Conservation (phyloP, 2,888 invertebrate species). For the Euplagia quadripunctaria region DNA sequence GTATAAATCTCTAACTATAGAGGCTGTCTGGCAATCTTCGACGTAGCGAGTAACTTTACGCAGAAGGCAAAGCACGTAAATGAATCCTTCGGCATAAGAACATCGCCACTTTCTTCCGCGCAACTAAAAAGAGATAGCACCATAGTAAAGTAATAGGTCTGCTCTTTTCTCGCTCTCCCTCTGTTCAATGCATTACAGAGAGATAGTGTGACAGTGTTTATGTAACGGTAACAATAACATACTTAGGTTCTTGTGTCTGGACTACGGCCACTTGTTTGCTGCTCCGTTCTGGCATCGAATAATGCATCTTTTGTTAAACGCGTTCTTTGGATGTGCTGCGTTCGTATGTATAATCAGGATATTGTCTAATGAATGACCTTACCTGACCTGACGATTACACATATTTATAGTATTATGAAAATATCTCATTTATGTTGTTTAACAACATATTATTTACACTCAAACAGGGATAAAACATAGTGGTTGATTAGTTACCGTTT, state of each 20-base stretch:
- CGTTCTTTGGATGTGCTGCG: not conserved
- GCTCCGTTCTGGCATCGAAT: not conserved
- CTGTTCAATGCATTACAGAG: not conserved
- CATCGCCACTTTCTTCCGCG: not conserved
- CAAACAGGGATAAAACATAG: not conserved
- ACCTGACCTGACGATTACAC: not conserved
- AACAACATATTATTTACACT: not conserved
- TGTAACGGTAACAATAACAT: conserved; percentile 8
- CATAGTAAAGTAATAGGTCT: conserved; percentile 5
- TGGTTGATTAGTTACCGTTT: not conserved
- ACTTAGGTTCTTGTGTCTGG: not conserved
- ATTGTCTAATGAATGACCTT: not conserved
- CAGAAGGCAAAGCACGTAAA: not conserved
- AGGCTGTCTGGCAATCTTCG: not conserved
- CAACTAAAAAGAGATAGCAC: conserved; percentile 9
- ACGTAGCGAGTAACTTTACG: too few species aligned
- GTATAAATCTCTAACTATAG: not conserved
- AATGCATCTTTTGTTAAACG: not conserved
- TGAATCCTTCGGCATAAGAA: conserved; percentile 3
- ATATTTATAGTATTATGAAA: not conserved
- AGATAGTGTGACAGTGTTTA: conserved; percentile 3
- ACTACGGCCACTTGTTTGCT: not conserved
- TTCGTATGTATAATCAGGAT: not conserved
- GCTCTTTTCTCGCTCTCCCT: not conserved
- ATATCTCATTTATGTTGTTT: not conserved